Base-by-base conservation (phyloP, 2,113 vertebrate genomes). In the human (Homo sapiens) region DNA sequence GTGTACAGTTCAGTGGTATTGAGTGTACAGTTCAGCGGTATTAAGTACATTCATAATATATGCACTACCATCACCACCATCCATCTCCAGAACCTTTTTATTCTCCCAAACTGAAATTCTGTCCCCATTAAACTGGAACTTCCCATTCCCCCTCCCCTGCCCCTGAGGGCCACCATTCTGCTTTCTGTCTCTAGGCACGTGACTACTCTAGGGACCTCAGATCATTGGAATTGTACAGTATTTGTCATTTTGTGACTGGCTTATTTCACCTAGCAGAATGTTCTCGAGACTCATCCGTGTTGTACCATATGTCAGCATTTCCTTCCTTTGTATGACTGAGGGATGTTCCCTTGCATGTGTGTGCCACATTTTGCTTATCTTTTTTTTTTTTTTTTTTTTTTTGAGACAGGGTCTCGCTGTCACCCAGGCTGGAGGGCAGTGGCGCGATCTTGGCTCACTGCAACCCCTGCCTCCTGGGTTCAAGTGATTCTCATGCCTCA, bases 161-260 rank as follows among this genome's bases (percentile, higher is more conserved):
- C 4, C 52, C 85, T 2, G 5, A 22, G 9, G 5, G 22, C 73
- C 22, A 45, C 12, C 40, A 76, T 68, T 18, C 73, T 30, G 7
- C 73, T 43, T 43, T 45, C 73, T 76, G 40, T 76, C 25, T 43
- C 73, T 43, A 5, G n/a, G 70, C 0, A 13, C 27, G 0, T 30
- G 43, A 45, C 25, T 45, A 3, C 25, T 76, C 40, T 40, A 75
- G 13, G 27, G 6, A 16, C 40, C 32, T 32, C 48, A 35, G 2
- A 0, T 10, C 6, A 9, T 20, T 32, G 32, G 55, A 35, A 12
- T 57, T 22, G 0, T 14, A 11, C 3, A 0, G 10, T 11, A 9
- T 38, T 64, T 35, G 18, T 50, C 66, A 32, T 61, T 55, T 17
- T 35, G 59, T 38, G 38, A 27, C 70, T 50, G 59, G 32, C 48